These are phyloP conservation scores for Rousettus leschenaultii DNA, from an alignment of 2,113 vertebrate genomes.

Conservation along the genomic window DNA sequence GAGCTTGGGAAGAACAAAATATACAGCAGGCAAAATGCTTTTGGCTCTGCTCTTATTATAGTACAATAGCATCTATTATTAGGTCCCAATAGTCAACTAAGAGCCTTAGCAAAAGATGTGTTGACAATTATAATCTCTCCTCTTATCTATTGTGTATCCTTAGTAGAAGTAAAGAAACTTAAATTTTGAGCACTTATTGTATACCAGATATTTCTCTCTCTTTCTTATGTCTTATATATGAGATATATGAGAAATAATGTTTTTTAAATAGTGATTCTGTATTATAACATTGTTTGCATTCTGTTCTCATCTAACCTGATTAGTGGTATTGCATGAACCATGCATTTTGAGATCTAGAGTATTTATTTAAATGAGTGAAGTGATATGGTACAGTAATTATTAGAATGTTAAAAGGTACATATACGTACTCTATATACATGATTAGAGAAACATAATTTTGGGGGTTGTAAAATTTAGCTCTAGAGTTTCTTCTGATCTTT, in stretches of 20 bases:
- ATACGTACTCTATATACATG: neutral
- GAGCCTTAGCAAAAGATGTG: neutral
- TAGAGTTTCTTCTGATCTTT: constrained; percentile 33
- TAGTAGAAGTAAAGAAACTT: neutral
- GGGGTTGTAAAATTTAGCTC: neutral
- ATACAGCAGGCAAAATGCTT: neutral
- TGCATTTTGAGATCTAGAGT: constrained; percentile 4
- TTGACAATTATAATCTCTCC: neutral
- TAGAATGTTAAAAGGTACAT: neutral
- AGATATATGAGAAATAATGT: neutral
- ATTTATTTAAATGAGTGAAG: constrained; percentile 22
- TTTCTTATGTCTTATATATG: neutral
- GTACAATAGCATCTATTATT: neutral
- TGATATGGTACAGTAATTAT: neutral
- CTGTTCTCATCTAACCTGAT: neutral
- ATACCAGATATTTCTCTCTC: neutral
- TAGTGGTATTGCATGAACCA: neutral
- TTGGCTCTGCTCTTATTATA: neutral
- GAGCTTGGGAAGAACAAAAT: neutral
- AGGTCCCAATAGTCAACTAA: neutral
- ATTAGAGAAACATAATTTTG: neutral
- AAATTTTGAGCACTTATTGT: neutral
- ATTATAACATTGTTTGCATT: neutral
- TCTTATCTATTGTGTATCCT: neutral
- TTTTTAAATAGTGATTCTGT: neutral